phyloP scores from a whole-genome alignment of 2,888 invertebrate species.

The Megaustenia siamemsis region DNA sequence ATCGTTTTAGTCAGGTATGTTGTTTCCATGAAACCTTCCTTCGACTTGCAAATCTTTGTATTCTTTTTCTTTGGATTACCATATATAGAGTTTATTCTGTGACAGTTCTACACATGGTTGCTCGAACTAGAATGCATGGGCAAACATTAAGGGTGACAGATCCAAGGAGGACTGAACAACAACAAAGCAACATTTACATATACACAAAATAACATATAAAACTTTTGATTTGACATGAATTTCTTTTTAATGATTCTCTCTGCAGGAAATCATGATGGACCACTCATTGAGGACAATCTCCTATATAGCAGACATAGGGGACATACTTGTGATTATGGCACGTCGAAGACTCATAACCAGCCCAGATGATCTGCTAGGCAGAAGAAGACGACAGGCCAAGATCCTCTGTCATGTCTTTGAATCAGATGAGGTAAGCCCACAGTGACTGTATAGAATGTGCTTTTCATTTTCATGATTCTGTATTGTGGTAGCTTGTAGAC shows the following conservation, averaged over 20 bases:
- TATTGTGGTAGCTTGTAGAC: neutral
- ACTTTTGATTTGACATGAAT: neutral
- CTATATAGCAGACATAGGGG: conserved; percentile 99
- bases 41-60: no score
- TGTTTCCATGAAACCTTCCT: no score
- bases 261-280: conserved; percentile 99
- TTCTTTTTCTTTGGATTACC: no score
- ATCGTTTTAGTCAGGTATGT: no score
- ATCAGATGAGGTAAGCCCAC: conserved; percentile 90
- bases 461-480: neutral
- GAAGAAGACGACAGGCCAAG: conserved; percentile 83
- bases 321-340: conserved; percentile 98
- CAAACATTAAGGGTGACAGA: no score
- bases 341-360: conserved; percentile 85
- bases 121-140: no score
- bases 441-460: neutral
- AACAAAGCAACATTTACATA: no score
- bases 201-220: no score
- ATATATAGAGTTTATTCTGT: no score
- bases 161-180: no score
- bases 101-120: no score
- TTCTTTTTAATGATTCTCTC: neutral
- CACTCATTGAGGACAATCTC: conserved; percentile 98
- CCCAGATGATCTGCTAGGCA: conserved; percentile 72
- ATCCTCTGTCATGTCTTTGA: conserved; percentile 99